Conservation (phyloP, 2,888 invertebrate species). For the Drosophila fungiperda region DNA sequence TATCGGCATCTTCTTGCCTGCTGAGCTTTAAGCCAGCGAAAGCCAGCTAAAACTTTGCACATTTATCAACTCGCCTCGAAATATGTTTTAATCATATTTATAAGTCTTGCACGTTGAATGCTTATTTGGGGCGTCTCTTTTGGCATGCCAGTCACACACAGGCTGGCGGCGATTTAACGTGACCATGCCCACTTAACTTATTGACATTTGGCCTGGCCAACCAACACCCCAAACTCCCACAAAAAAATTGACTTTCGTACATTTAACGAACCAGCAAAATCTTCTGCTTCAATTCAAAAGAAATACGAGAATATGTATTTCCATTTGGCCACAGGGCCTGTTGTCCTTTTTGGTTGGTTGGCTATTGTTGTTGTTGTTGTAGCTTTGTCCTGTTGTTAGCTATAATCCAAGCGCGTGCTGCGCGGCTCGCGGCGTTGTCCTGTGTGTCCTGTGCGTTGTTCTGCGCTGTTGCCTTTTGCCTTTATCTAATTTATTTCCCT, state of each 20-base stretch:
- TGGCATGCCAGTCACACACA: constrained; percentile 63
- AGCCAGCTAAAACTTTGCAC: constrained; percentile 59
- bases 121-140: constrained; percentile 20
- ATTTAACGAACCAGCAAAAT: constrained; percentile 81
- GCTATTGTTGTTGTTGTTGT: constrained; percentile 22
- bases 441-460: constrained; percentile 42
- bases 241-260: constrained; percentile 59
- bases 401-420: constrained; percentile 73
- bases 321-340: constrained; percentile 45
- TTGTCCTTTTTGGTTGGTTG: constrained; percentile 53
- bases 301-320: constrained; percentile 52
- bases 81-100: constrained; percentile 82
- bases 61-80: constrained; percentile 70
- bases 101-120: constrained; percentile 65
- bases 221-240: background rate
- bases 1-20: constrained; percentile 65
- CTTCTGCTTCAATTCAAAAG: constrained; percentile 67
- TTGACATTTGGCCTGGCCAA: constrained; percentile 67
- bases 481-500: constrained; percentile 80
- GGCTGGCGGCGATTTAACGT: constrained; percentile 48
- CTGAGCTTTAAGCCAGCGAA: constrained; percentile 64
- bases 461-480: constrained; percentile 61
- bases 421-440: constrained; percentile 69
- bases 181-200: constrained; percentile 79
- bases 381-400: constrained; percentile 53